Evolutionary conservation across 2,888 invertebrate species (phyloP).

Genomic region (Apodemia zela): DNA sequence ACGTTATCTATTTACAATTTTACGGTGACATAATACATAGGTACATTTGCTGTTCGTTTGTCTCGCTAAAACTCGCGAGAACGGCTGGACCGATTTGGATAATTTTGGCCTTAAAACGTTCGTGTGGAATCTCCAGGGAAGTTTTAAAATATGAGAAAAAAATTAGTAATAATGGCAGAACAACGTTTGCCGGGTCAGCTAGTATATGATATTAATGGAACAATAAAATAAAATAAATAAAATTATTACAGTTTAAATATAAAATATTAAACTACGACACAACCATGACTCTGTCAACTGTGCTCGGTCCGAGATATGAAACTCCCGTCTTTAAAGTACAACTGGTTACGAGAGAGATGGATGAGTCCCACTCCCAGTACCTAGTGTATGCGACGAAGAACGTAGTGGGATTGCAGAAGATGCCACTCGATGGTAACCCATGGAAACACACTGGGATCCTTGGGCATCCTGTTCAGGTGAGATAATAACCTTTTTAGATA

Average conservation of each 20-base stretch:
- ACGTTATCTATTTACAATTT: too few species aligned
- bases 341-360: slow-evolving; percentile 49
- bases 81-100: too few species aligned
- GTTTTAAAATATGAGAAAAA: too few species aligned
- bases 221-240: too few species aligned
- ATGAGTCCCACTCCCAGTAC: slow-evolving; percentile 54
- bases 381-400: slow-evolving; percentile 83
- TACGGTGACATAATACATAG: too few species aligned
- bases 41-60: too few species aligned
- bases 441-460: slow-evolving; percentile 82
- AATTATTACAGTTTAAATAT: slow-evolving; percentile 83
- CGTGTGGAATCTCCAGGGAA: too few species aligned
- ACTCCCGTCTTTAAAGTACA: slow-evolving; percentile 75
- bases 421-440: slow-evolving; percentile 88
- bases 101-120: too few species aligned
- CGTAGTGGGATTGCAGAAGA: slow-evolving; percentile 84
- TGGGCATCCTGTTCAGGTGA: slow-evolving; percentile 84
- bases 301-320: slow-evolving; percentile 85
- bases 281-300: slow-evolving; percentile 83
- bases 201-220: too few species aligned
- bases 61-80: too few species aligned
- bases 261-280: slow-evolving; percentile 83
- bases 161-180: too few species aligned
- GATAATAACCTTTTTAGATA: not conserved
- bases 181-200: too few species aligned